These are phyloP conservation scores for Eulemur rufifrons DNA, from an alignment of 2,113 vertebrate genomes.

Conservation along the genomic window DNA sequence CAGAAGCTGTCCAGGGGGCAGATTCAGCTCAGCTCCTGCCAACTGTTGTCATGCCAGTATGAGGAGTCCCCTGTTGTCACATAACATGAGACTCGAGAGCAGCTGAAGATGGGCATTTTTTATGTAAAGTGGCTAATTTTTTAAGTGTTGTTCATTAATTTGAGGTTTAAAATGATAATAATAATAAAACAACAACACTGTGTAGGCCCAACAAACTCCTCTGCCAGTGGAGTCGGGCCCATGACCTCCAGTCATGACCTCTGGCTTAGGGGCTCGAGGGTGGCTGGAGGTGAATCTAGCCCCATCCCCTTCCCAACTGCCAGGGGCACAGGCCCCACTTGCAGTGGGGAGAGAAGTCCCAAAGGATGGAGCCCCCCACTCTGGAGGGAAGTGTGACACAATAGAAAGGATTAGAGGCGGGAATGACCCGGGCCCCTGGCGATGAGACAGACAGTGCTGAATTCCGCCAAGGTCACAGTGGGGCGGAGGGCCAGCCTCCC, in stretches of 20 bases:
- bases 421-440: not conserved
- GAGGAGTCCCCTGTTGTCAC: rapidly evolving
- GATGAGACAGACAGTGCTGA: rapidly evolving
- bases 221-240: not conserved
- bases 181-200: not conserved
- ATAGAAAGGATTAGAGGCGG: not conserved
- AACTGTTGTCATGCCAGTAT: not conserved
- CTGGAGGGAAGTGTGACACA: rapidly evolving
- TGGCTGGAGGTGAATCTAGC: not conserved
- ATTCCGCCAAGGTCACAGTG: not conserved
- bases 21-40: not conserved
- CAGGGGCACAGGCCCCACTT: not conserved
- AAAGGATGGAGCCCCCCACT: rapidly evolving
- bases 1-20: rapidly evolving
- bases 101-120: not conserved
- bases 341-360: not conserved
- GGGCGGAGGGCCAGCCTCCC: not conserved
- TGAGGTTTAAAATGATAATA: not conserved
- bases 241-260: too few relatives aligned
- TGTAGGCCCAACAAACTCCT: not conserved
- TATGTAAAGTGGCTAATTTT: not conserved
- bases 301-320: not conserved
- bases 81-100: not conserved
- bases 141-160: not conserved
- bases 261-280: too few relatives aligned